Conservation (phyloP, 2,113 vertebrate species). For the Neogale vison region DNA sequence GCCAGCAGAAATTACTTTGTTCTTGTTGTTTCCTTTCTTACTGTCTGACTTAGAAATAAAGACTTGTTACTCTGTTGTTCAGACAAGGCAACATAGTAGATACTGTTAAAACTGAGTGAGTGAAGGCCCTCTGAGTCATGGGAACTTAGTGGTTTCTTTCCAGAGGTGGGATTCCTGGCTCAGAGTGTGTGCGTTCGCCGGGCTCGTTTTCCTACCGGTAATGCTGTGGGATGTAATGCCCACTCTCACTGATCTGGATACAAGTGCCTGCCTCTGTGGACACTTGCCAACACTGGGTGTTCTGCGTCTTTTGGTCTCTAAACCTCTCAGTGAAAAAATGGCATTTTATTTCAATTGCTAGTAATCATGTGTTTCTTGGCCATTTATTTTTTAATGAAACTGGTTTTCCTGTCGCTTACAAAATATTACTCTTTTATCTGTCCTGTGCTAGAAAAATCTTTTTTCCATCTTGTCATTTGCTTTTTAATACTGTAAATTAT, state of each 20-base stretch:
- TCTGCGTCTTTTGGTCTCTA: neutral
- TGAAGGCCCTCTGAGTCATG: neutral
- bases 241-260: fast-evolving
- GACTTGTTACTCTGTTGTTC: neutral
- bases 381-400: neutral
- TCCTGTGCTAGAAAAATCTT: neutral
- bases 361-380: neutral
- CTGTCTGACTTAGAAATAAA: neutral
- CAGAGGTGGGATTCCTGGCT: neutral
- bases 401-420: neutral
- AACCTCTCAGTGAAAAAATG: neutral
- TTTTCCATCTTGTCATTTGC: neutral
- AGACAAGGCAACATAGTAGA: neutral
- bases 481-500: neutral
- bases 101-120: neutral
- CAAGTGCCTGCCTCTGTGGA: too few species aligned
- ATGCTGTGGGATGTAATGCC: neutral
- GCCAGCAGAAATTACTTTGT: neutral
- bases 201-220: too few species aligned
- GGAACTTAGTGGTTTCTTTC: neutral
- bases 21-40: neutral
- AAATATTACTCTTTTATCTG: neutral
- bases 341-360: neutral
- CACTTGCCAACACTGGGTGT: neutral
- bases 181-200: too few species aligned